These are phyloP conservation scores for Percopsis transmontana DNA, from an alignment of 2,113 vertebrate species.

Conservation along the genomic window DNA sequence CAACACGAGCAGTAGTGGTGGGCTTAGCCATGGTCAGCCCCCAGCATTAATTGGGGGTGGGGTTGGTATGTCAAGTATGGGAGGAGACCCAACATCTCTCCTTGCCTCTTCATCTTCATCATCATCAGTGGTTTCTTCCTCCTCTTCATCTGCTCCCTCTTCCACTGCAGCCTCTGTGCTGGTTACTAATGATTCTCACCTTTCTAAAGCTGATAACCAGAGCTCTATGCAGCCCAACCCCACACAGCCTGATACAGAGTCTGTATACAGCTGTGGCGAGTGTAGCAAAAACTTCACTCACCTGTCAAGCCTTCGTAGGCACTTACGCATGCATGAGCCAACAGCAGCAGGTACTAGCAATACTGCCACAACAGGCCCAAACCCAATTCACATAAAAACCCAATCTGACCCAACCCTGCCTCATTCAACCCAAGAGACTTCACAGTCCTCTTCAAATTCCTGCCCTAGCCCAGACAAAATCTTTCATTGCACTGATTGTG, in stretches of 20 bases:
- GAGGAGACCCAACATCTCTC: slow-evolving; percentile 76
- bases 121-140: slow-evolving; percentile 78
- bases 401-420: slow-evolving; percentile 77
- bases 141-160: slow-evolving; percentile 79
- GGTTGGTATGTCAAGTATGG: slow-evolving; percentile 74
- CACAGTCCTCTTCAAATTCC: slow-evolving; percentile 65
- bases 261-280: slow-evolving; percentile 79
- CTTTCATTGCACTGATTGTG: slow-evolving; percentile 87
- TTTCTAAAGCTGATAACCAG: slow-evolving; percentile 76
- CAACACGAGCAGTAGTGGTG: slow-evolving; percentile 66
- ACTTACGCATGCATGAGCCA: slow-evolving; percentile 82
- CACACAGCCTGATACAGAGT: slow-evolving; percentile 72
- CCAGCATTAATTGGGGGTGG: slow-evolving; percentile 75
- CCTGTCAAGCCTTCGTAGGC: slow-evolving; percentile 82
- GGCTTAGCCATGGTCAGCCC: slow-evolving; percentile 72
- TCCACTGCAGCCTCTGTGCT: slow-evolving; percentile 79
- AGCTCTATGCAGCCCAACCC: slow-evolving; percentile 70
- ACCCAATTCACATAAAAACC: slow-evolving; percentile 75
- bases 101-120: slow-evolving; percentile 79
- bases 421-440: slow-evolving; percentile 78
- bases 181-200: slow-evolving; percentile 78
- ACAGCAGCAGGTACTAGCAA: slow-evolving; percentile 78
- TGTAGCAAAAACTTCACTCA: slow-evolving; percentile 83
- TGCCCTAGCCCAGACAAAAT: slow-evolving; percentile 82
- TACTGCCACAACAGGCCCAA: slow-evolving; percentile 69